Evolutionary conservation across 2,797 vertebrate genomes (phyloP).

Genomic region (Halcyon smyrnensis): DNA sequence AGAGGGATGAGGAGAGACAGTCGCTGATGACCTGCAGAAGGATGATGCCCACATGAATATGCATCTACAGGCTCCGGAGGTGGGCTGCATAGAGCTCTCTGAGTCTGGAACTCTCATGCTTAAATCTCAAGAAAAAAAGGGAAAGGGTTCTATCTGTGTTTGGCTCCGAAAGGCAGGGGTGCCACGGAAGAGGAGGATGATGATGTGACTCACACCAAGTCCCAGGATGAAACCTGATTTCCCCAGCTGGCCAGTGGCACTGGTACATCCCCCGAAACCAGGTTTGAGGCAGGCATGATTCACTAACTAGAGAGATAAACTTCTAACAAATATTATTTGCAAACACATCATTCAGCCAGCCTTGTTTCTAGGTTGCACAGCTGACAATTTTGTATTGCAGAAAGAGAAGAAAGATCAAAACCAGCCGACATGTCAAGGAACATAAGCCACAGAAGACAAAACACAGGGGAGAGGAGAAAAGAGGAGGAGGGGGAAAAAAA

Average conservation of each 20-base stretch:
- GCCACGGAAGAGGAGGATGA: neutral
- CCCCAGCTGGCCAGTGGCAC: neutral
- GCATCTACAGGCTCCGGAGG: too few species aligned
- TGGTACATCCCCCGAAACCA: neutral
- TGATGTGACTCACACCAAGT: accelerated
- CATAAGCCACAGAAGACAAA: slow-evolving; percentile 68
- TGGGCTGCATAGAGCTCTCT: neutral
- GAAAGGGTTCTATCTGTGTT: neutral
- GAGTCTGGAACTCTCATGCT: neutral
- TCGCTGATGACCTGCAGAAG: neutral
- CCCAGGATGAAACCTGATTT: neutral
- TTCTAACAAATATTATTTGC: slow-evolving; percentile 66
- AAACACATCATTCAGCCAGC: slow-evolving; percentile 58
- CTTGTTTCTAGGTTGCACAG: slow-evolving; percentile 64
- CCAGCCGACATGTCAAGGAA: slow-evolving; percentile 69
- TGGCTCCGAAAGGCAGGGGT: neutral
- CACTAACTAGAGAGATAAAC: slow-evolving; percentile 18
- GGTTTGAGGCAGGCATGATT: neutral
- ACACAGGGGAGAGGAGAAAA: neutral
- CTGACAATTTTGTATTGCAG: slow-evolving; percentile 64
- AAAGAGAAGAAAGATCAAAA: slow-evolving; percentile 72
- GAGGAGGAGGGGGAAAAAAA: accelerated
- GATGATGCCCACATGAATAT: neutral
- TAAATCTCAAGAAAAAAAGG: neutral
- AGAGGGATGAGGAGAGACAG: neutral